Conservation (phyloP, 2,888 invertebrate genomes). For the Cacoxenus indagator region DNA sequence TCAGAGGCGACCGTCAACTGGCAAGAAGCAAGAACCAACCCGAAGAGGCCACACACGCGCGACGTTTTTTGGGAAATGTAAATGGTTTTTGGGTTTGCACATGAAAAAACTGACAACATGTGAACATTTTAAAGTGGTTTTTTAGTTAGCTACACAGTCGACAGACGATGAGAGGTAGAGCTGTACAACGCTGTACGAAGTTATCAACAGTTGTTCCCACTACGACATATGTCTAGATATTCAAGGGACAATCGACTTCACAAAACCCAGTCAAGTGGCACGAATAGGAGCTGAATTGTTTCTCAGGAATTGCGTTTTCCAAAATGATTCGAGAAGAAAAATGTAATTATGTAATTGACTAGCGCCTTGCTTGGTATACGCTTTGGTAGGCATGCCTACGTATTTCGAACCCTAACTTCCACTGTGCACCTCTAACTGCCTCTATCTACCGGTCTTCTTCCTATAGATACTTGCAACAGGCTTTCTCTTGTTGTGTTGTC, state of each 20-base stretch:
- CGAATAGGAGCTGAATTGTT: background rate
- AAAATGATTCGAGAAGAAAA: background rate
- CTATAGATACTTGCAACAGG: too few species aligned
- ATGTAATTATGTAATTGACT: constrained; percentile 22
- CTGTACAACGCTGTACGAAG: background rate
- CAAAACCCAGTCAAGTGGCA: background rate
- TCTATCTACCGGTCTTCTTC: background rate
- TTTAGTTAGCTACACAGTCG: background rate
- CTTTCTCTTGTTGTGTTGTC: background rate
- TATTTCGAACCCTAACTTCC: background rate
- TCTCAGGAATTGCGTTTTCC: background rate
- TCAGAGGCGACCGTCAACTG: constrained; percentile 18
- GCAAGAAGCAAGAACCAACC: background rate
- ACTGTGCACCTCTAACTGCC: background rate
- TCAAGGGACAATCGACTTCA: background rate
- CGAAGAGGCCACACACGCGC: constrained; percentile 8
- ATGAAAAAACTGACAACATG: constrained; percentile 5
- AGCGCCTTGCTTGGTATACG: background rate
- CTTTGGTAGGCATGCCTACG: background rate
- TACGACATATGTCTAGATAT: background rate
- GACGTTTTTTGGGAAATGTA: background rate
- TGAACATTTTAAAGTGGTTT: background rate
- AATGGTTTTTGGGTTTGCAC: background rate
- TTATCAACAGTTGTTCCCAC: background rate
- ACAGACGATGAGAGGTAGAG: background rate